Percentiles rank a stretch among this genome's conserved stretches.
Conservation (phyloP, 2,888 invertebrate species). For the Mythimna pallens region DNA sequence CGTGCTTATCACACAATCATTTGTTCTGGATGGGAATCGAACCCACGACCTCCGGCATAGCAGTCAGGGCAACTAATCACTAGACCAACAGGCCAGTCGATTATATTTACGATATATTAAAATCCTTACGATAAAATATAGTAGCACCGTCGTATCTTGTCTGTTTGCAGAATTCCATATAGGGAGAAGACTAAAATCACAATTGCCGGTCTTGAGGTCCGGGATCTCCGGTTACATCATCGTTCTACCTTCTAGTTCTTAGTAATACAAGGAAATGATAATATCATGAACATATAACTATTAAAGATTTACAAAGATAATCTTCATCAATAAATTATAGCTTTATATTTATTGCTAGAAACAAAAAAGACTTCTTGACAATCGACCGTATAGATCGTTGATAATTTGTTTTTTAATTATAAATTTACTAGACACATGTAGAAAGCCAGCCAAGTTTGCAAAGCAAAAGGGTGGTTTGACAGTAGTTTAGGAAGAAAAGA, state of each 20-base stretch:
- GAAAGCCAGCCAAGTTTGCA: too few relatives aligned
- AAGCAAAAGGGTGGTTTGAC: too few relatives aligned
- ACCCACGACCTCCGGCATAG: too few relatives aligned
- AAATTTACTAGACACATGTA: not conserved
- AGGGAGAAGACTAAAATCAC: not conserved
- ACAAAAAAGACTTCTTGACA: not conserved
- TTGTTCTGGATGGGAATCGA: too few relatives aligned
- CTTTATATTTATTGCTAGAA: not conserved
- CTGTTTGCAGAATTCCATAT: not conserved
- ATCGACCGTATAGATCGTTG: not conserved
- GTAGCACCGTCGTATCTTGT: not conserved
- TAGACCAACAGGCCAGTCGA: too few relatives aligned
- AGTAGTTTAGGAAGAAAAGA: too few relatives aligned
- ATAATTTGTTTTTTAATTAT: conserved; percentile 10
- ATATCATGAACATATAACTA: conserved; percentile 1
- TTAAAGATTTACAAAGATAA: conserved; percentile 5
- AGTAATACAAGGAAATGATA: not conserved
- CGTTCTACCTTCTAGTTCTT: not conserved
- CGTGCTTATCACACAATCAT: too few relatives aligned
- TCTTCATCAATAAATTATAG: conserved; percentile 4
- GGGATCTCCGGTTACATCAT: conserved; percentile 1
- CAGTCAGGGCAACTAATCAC: too few relatives aligned
- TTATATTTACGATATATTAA: too few relatives aligned
- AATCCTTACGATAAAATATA: not conserved
- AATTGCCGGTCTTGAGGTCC: not conserved